Conservation (phyloP, 2,797 vertebrate genomes). For the Macroramphosus scolopax region DNA sequence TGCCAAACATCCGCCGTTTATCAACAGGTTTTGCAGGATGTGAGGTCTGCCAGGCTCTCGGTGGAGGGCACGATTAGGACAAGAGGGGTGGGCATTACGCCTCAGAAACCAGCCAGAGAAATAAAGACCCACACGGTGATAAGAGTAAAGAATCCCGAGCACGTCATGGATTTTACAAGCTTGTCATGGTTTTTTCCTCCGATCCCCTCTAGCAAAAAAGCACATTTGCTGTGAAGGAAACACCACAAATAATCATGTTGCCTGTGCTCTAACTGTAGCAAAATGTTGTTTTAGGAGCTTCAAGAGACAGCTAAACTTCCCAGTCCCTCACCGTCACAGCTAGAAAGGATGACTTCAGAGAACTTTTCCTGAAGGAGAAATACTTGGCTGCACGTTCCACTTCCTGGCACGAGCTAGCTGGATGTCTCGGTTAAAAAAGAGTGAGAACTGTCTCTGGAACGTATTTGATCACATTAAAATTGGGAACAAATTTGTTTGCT, state of each 20-base stretch:
- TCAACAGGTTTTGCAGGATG: slow-evolving; percentile 83
- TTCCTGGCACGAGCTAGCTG: slow-evolving; percentile 56
- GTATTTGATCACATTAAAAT: slow-evolving; percentile 77
- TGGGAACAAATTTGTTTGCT: slow-evolving; percentile 75
- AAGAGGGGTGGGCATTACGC: slow-evolving; percentile 49
- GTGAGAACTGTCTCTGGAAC: slow-evolving; percentile 72
- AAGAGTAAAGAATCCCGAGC: slow-evolving; percentile 67
- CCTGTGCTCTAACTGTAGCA: slow-evolving; percentile 67
- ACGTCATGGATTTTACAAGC: slow-evolving; percentile 69
- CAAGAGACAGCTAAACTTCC: slow-evolving; percentile 63
- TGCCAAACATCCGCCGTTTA: slow-evolving; percentile 70
- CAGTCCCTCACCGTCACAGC: slow-evolving; percentile 57
- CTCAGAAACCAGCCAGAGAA: slow-evolving; percentile 52
- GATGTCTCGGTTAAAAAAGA: slow-evolving; percentile 65
- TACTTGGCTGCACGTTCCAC: slow-evolving; percentile 57
- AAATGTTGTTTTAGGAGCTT: slow-evolving; percentile 68
- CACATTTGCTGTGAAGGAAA: slow-evolving; percentile 66
- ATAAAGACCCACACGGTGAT: slow-evolving; percentile 57
- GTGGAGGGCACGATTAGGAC: slow-evolving; percentile 66
- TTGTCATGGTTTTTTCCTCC: slow-evolving; percentile 63
- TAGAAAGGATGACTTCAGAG: slow-evolving; percentile 68
- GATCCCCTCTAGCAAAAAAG: slow-evolving; percentile 51
- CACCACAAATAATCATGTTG: slow-evolving; percentile 71
- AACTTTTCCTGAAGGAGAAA: slow-evolving; percentile 70
- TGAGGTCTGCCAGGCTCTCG: slow-evolving; percentile 69